These are phyloP conservation scores for Orthonevra nobilis DNA, from an alignment of 2,888 invertebrate genomes.

Conservation along the genomic window DNA sequence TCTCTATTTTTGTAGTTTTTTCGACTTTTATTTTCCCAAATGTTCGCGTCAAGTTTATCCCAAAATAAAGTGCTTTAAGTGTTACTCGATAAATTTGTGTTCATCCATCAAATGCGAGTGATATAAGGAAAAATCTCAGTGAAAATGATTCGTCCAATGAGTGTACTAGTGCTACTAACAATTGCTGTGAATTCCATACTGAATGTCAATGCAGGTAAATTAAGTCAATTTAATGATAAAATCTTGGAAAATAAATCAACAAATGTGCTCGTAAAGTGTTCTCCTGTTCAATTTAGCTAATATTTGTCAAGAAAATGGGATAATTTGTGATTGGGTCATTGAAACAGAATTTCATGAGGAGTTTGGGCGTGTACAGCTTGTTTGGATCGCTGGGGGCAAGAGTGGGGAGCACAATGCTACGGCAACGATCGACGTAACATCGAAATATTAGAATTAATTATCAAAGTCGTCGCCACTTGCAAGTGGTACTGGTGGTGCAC, in stretches of 20 bases:
- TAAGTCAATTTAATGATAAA: slow-evolving; percentile 15
- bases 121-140: slow-evolving; percentile 29
- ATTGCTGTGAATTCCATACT: slow-evolving; percentile 49
- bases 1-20: slow-evolving; percentile 18
- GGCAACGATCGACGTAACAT: slow-evolving; percentile 65
- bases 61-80: slow-evolving; percentile 39
- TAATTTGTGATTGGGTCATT: too few species aligned
- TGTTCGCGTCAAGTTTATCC: slow-evolving; percentile 11
- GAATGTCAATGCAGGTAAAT: slow-evolving; percentile 65
- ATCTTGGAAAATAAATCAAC: background rate
- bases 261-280: background rate
- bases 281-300: background rate
- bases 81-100: slow-evolving; percentile 32
- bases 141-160: slow-evolving; percentile 63
- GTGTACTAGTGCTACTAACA: slow-evolving; percentile 51
- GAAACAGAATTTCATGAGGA: slow-evolving; percentile 25
- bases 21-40: slow-evolving; percentile 13
- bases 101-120: slow-evolving; percentile 48
- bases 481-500: background rate
- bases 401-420: slow-evolving; percentile 60
- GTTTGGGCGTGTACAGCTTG: slow-evolving; percentile 68
- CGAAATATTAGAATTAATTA: slow-evolving; percentile 40
- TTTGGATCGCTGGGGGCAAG: slow-evolving; percentile 52
- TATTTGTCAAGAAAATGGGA: too few species aligned
- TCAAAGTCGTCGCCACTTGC: slow-evolving; percentile 1